These are phyloP conservation scores for Nephila pilipes DNA, from an alignment of 1,140 invertebrate species.

Conservation along the genomic window DNA sequence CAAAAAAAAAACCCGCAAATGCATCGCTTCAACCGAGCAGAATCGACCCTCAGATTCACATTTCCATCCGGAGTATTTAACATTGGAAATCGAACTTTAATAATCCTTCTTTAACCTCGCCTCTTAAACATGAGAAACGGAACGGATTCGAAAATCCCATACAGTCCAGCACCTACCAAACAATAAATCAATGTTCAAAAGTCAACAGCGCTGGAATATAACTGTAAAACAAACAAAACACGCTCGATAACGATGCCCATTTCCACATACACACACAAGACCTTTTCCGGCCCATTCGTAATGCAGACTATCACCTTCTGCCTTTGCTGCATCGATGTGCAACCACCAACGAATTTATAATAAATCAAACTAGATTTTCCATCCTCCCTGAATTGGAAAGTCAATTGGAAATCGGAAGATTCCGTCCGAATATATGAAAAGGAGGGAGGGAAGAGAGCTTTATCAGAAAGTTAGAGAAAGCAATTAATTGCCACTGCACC, in stretches of 20 bases:
- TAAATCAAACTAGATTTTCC: slow-evolving; percentile 61
- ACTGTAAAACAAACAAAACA: slow-evolving; percentile 47
- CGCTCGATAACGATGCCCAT: slow-evolving; percentile 54
- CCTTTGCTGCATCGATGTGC: background rate
- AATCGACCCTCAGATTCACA: background rate
- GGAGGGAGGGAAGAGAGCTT: slow-evolving; percentile 26
- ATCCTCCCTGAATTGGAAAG: slow-evolving; percentile 55
- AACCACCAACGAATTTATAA: slow-evolving; percentile 13
- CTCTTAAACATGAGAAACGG: background rate
- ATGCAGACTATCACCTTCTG: background rate
- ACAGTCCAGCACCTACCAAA: background rate
- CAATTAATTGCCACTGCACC: slow-evolving; percentile 71
- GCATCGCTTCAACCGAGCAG: too few relatives aligned
- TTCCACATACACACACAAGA: background rate
- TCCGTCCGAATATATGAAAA: slow-evolving; percentile 28
- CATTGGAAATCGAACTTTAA: slow-evolving; percentile 46
- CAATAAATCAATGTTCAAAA: slow-evolving; percentile 27
- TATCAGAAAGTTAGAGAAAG: slow-evolving; percentile 59
- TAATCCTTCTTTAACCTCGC: background rate
- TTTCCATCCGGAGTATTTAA: background rate
- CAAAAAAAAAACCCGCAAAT: background rate
- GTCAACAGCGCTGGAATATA: background rate
- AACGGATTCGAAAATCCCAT: background rate
- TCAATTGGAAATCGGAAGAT: slow-evolving; percentile 72
- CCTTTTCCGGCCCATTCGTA: too few relatives aligned